Base-by-base conservation (phyloP, 2,113 vertebrate species). In the Columba janthina region DNA sequence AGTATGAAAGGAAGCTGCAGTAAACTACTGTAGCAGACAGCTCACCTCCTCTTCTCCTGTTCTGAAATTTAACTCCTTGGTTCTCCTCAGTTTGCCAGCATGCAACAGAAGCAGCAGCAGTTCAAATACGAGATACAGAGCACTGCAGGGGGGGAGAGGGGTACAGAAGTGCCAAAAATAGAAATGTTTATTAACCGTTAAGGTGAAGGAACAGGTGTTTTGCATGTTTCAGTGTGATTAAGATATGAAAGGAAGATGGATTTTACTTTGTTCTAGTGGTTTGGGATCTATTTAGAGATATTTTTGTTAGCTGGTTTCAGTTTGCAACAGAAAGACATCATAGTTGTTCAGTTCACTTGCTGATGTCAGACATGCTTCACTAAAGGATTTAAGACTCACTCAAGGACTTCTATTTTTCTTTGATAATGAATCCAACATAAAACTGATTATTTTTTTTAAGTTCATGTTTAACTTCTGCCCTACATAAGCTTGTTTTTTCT, bases 1-100 rank as follows among this genome's bases (percentile, higher is more conserved):
- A 92, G 97, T 86, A 94, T 95, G 96, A 94, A 97, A 91, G 94
- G 96, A 94, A 97, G 96, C 97, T 80, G 98, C 98, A 97, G 97
- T 93, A 96, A 95, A 94, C 94, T 94, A 95, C 89, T 94, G 94
- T 87, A 83, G 96, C 95, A 95, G 93, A 93, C 94, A 93, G 92
- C 95, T 98, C 97, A 97, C 96, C 97, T 98, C 97, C 95, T 70
- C 96, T 96, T 95, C 94, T 85, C 54, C 91, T 93, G 93, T 93
- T 88, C 53, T 89, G 94, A 96, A 94, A 97, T 95, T 96, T 90
- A 97, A 94, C 93, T 96, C 95, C 95, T 97, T 82, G 94, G 94
- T 97, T 94, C 96, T 96, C 92, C 95, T 38, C 6, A 36, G 32
- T 92, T 94, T 94, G 79, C 91, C 87, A 85, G 93, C 73, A 21